A percentile compares a stretch with the other conserved stretches of the same genome.
phyloP scores from a whole-genome alignment of 2,797 vertebrate genomes.

The Pseudochirops corinnae region DNA sequence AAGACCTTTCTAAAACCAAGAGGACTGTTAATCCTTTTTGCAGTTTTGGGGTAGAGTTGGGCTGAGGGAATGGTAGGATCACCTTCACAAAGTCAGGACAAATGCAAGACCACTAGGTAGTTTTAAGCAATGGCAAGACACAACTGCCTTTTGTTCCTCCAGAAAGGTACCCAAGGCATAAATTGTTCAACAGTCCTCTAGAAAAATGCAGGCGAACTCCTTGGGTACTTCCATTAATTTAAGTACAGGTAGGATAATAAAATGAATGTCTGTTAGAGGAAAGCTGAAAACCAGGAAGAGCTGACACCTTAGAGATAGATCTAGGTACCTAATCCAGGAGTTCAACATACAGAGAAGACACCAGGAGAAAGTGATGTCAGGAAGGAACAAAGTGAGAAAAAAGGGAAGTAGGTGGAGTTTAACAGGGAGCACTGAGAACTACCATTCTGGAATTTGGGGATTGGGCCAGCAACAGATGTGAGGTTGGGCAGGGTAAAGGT shows the following conservation, averaged over 20 bases:
- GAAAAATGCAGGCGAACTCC: neutral
- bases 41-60: neutral
- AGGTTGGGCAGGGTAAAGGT: neutral
- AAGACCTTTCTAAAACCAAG: slow-evolving; percentile 5
- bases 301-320: neutral
- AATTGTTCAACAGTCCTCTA: neutral
- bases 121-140: neutral
- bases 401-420: neutral
- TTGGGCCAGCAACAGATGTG: neutral
- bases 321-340: neutral
- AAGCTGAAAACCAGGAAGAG: neutral
- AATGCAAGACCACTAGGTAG: neutral
- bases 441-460: neutral
- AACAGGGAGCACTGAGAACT: neutral
- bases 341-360: neutral
- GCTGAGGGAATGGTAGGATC: neutral
- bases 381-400: neutral
- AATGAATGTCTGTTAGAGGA: neutral
- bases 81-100: neutral
- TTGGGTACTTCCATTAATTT: neutral
- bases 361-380: neutral
- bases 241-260: neutral
- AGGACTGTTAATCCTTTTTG: neutral
- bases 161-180: neutral
- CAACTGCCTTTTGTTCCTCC: neutral